A percentile compares a stretch with the other conserved stretches of the same genome.
phyloP scores from a whole-genome alignment of 2,888 invertebrate genomes.

The Tetropium fuscum region DNA sequence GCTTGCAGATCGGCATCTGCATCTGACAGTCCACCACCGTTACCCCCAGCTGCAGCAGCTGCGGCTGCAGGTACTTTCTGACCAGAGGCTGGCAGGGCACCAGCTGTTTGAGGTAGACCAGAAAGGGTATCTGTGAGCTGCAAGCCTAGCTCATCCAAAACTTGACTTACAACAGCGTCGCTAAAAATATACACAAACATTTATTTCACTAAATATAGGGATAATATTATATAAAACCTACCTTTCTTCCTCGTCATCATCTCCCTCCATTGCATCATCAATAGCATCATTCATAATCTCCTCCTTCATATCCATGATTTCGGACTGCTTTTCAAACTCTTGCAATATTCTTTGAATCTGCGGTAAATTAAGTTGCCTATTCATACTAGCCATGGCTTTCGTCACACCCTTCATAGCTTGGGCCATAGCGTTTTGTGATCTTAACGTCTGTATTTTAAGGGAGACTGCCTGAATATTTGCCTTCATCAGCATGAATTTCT shows the following conservation, averaged over 20 bases:
- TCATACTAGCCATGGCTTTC: conserved; percentile 98
- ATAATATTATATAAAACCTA: no score
- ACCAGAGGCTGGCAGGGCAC: conserved; percentile 69
- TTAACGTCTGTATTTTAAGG: conserved; percentile 96
- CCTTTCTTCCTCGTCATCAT: conserved; percentile 98
- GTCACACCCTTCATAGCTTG: conserved; percentile 99
- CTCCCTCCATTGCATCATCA: conserved; percentile 99
- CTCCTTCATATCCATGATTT: conserved; percentile 99
- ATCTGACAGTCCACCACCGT: conserved; percentile 73
- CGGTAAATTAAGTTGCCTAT: conserved; percentile 95
- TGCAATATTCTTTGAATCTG: conserved; percentile 98
- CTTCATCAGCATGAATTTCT: conserved; percentile 99
- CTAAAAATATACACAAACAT: conserved; percentile 70
- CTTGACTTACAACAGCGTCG: conserved; percentile 95
- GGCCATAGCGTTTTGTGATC: conserved; percentile 99
- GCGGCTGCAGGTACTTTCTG: conserved; percentile 75
- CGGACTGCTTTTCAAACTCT: conserved; percentile 99
- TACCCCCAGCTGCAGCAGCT: conserved; percentile 63
- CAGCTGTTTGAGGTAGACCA: conserved; percentile 82
- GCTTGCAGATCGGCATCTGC: conserved; percentile 98
- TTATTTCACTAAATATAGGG: no score
- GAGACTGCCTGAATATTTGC: conserved; percentile 99
- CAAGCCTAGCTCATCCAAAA: conserved; percentile 96
- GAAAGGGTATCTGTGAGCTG: conserved; percentile 94
- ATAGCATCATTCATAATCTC: conserved; percentile 99